These are phyloP conservation scores for Megaceryle torquata DNA, from an alignment of 2,113 vertebrate species.

Conservation along the genomic window DNA sequence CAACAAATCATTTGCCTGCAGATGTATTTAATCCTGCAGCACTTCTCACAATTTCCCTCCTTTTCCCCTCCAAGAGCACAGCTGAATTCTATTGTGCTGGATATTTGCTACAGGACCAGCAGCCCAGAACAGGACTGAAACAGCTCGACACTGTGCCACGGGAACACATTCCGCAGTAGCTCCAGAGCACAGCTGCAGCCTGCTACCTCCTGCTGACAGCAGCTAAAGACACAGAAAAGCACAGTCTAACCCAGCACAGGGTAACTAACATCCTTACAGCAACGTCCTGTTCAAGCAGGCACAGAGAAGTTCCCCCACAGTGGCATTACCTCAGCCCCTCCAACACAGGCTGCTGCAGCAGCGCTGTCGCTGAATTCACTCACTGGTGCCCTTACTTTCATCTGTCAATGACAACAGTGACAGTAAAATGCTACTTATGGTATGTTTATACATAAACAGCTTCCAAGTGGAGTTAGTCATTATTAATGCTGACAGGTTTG, in stretches of 20 bases:
- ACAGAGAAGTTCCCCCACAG: neutral
- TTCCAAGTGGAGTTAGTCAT: neutral
- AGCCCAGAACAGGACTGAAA: neutral
- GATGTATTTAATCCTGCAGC: neutral
- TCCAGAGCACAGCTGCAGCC: neutral
- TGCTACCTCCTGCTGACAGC: constrained; percentile 2
- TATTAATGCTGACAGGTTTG: constrained; percentile 27
- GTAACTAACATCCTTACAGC: neutral
- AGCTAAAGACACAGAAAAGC: neutral
- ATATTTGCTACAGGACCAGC: neutral
- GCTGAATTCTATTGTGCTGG: neutral
- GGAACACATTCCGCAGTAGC: neutral
- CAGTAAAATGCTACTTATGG: neutral
- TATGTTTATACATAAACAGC: constrained; percentile 19
- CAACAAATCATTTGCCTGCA: neutral
- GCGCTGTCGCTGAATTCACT: neutral
- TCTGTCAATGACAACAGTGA: neutral
- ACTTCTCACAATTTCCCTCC: neutral
- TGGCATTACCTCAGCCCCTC: neutral
- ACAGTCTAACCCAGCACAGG: neutral
- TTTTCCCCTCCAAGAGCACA: neutral
- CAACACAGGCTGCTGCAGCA: neutral
- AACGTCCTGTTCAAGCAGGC: neutral
- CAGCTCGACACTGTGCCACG: neutral
- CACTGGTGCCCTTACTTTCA: neutral